phyloP scores from a whole-genome alignment of 2,797 vertebrate genomes.

The Macropus fuliginosus region DNA sequence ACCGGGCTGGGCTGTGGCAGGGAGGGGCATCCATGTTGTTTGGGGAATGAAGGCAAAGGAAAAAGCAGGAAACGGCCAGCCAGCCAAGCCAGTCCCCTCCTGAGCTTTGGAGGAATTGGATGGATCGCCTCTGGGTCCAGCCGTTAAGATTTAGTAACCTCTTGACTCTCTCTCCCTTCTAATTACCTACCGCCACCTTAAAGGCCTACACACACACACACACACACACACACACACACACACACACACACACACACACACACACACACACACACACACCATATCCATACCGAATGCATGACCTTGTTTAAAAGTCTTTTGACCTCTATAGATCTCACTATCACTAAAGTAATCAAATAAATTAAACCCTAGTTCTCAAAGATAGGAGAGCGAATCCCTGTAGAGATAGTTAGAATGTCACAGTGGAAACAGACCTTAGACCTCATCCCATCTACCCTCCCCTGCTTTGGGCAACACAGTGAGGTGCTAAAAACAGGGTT shows the following conservation, averaged over 20 bases:
- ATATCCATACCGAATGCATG: slow-evolving; percentile 12
- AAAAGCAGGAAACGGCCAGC: background rate
- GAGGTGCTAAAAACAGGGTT: background rate
- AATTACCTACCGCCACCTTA: background rate
- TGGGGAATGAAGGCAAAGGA: background rate
- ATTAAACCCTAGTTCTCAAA: background rate
- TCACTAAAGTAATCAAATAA: background rate
- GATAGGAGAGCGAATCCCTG: background rate
- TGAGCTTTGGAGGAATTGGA: slow-evolving; percentile 15
- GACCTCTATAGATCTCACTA: background rate
- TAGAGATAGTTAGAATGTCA: background rate
- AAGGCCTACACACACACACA: background rate
- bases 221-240: too few relatives aligned
- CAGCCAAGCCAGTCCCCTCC: background rate
- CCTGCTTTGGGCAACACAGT: background rate
- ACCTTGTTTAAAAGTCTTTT: slow-evolving; percentile 1
- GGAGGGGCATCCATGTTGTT: background rate
- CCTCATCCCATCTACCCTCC: background rate
- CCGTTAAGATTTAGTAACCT: background rate
- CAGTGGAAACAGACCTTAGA: background rate
- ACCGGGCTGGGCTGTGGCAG: background rate
- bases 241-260: too few relatives aligned
- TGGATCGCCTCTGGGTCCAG: background rate
- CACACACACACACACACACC: background rate
- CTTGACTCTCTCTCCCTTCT: background rate